A percentile compares a stretch with the other conserved stretches of the same genome.
Conservation (phyloP, 2,113 vertebrate species). For the Taxidea taxus region DNA sequence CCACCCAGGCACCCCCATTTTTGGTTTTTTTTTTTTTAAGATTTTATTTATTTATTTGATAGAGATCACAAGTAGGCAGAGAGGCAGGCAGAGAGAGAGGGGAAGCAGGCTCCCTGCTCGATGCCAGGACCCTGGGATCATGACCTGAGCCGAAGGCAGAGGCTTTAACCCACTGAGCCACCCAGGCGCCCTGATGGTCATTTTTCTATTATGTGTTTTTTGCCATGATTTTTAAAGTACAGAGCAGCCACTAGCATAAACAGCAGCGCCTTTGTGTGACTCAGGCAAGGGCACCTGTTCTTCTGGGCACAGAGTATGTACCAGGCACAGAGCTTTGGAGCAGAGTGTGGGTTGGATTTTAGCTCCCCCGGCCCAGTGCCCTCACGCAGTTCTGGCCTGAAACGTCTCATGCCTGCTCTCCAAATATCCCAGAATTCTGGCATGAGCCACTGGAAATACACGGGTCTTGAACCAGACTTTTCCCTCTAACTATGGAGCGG, state of each 20-base stretch:
- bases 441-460: neutral
- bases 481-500: neutral
- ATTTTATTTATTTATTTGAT: no score
- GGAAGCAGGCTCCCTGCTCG: no score
- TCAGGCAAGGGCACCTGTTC: neutral
- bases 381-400: neutral
- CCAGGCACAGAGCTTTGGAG: neutral
- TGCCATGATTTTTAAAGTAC: neutral
- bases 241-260: neutral
- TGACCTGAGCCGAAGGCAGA: no score
- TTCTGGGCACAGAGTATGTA: rapidly evolving
- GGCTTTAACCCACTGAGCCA: no score
- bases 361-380: neutral
- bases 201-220: neutral
- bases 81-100: no score
- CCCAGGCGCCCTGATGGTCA: no score
- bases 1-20: neutral
- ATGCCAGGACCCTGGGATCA: no score
- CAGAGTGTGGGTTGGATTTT: neutral
- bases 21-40: no score
- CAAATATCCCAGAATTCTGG: neutral
- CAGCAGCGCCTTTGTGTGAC: neutral
- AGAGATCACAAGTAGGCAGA: no score
- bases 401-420: neutral
- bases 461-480: neutral